phyloP scores from a whole-genome alignment of 1,140 invertebrate genomes.

The Choristoneura fumiferana region DNA sequence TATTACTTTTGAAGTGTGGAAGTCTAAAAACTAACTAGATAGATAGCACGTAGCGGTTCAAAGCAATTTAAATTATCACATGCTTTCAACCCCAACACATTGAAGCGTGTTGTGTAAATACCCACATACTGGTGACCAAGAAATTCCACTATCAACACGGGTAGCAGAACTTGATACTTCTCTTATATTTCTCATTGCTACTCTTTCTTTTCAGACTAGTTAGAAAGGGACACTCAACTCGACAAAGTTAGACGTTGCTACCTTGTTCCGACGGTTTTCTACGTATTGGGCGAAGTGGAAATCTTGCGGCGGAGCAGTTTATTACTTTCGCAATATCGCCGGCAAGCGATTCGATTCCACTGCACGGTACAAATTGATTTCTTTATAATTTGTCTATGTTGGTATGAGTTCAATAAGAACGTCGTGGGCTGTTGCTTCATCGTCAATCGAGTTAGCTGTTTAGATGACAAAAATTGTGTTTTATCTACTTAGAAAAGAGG shows the following conservation, averaged over 20 bases:
- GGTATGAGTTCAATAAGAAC: too few species aligned
- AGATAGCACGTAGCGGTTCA: neutral
- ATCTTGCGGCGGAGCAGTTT: slow-evolving; percentile 50
- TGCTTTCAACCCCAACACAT: neutral
- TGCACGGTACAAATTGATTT: slow-evolving; percentile 54
- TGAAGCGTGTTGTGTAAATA: slow-evolving; percentile 10
- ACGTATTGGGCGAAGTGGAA: slow-evolving; percentile 53
- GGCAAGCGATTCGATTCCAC: slow-evolving; percentile 37
- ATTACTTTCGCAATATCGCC: slow-evolving; percentile 65
- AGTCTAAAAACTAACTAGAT: too few species aligned
- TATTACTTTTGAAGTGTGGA: too few species aligned
- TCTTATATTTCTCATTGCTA: too few species aligned
- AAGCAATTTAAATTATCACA: slow-evolving; percentile 9
- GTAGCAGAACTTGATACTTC: too few species aligned
- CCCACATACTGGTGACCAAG: slow-evolving; percentile 11
- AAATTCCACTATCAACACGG: slow-evolving; percentile 1
- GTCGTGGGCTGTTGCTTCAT: too few species aligned
- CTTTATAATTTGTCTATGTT: slow-evolving; percentile 48
- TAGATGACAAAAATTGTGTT: too few species aligned
- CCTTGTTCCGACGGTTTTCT: neutral
- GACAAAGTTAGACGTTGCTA: too few species aligned
- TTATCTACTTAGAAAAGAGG: too few species aligned
- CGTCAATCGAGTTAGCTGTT: too few species aligned
- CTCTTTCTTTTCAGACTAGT: too few species aligned
- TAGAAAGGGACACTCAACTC: too few species aligned